Evolutionary conservation across 2,113 vertebrate species (phyloP), one percentile per base, ranked within the genome.

Genomic region (Asarcornis scutulata): DNA sequence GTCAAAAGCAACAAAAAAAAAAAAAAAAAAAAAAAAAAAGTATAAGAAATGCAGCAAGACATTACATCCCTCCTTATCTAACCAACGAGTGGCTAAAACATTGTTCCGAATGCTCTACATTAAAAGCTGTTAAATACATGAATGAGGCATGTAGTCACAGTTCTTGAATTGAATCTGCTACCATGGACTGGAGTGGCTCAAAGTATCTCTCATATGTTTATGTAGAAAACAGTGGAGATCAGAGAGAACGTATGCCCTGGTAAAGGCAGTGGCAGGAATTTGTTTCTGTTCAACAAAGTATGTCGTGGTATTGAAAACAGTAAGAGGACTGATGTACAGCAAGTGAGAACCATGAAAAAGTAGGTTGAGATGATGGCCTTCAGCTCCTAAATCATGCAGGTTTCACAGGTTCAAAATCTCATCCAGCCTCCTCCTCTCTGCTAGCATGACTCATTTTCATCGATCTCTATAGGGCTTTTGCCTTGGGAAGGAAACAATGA

Each of bases 361-460:
- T 1, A 9, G 44, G 10, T 17, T 38, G 72, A 80, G 75, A 44
- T 40, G 40, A 50, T 17, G n/a, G 34, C 86, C 11, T 21, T 84
- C 29, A 2, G 0, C 3, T 36, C 0, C 1, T 5, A 82, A 76
- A 34, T 5, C 42, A 42, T 29, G 42, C 20, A 25, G 60, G 31
- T 50, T 50, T 64, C 38, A 67, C 2, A n/a, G 9, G 22, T 31
- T 34, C 5, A 42, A 59, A 48, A 32, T 9, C 11, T 20, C 53
- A 75, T 18, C 42, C 55, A 55, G 46, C 31, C 31, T 58, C 73
- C 34, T 76, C 2, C n/a, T 48, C 32, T 17, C 17, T 0, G 0
- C 56, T 66, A 76, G 93, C 76, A 97, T 4, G 72, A 62, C 58
- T 98, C 97, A 3, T 98, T 97, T 86, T 98, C 98, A 93, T 98